These are phyloP conservation scores for Enteromius viviparus DNA, from an alignment of 2,797 vertebrate genomes.

Conservation along the genomic window DNA sequence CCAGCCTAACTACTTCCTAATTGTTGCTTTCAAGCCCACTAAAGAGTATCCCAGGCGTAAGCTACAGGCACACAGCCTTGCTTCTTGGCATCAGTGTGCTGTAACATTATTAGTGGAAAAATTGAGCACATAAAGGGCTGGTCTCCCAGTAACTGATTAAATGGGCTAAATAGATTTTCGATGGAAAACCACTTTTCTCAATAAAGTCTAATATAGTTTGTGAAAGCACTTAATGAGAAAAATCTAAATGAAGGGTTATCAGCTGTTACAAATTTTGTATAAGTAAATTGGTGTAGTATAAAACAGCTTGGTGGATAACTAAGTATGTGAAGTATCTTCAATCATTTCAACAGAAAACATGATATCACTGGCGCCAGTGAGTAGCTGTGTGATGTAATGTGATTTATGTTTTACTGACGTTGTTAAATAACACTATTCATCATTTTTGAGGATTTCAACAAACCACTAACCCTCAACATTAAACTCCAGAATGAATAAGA, in stretches of 20 bases:
- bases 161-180: conserved; percentile 7
- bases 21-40: conserved; percentile 16
- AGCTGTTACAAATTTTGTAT: background rate
- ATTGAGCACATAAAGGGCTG: conserved; percentile 18
- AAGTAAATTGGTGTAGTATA: background rate
- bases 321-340: background rate
- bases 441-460: background rate
- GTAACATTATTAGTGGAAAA: conserved; percentile 34
- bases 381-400: conserved; percentile 12
- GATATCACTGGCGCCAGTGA: conserved; percentile 22
- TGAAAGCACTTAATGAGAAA: conserved; percentile 4
- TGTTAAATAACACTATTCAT: conserved; percentile 16
- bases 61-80: background rate
- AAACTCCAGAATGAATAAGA: background rate
- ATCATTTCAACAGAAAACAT: conserved; percentile 36
- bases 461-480: background rate
- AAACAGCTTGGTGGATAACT: background rate
- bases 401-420: conserved; percentile 12
- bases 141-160: background rate
- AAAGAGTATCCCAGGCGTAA: conserved; percentile 8
- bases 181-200: conserved; percentile 20
- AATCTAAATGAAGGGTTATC: background rate
- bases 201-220: background rate
- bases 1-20: conserved; percentile 25
- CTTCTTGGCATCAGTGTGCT: conserved; percentile 29